phyloP scores from a whole-genome alignment of 1,140 invertebrate species.

The Pogonomyrmex californicus region DNA sequence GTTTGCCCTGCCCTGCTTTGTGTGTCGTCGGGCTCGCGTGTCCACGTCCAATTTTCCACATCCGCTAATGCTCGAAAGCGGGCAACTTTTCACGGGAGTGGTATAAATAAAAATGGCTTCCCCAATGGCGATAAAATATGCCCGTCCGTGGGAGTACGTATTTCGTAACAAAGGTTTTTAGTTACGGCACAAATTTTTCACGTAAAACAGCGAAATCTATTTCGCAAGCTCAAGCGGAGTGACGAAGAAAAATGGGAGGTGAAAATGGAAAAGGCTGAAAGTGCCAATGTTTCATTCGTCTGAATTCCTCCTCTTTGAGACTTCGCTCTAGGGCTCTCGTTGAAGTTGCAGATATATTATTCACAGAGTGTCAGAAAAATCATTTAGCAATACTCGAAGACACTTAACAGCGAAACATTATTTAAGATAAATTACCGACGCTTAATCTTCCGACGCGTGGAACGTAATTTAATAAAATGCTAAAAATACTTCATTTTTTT shows the following conservation, averaged over 20 bases:
- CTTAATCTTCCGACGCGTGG: neutral
- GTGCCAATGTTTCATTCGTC: constrained; percentile 34
- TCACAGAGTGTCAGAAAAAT: constrained; percentile 22
- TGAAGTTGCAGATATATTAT: constrained; percentile 10
- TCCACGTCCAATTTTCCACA: constrained; percentile 19
- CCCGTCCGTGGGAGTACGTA: neutral
- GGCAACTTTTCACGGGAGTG: neutral
- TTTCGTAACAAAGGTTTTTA: constrained; percentile 2
- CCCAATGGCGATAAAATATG: constrained; percentile 13
- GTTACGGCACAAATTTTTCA: constrained; percentile 47
- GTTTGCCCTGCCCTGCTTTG: too few relatives aligned
- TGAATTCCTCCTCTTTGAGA: constrained; percentile 28
- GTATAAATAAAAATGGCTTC: constrained; percentile 29
- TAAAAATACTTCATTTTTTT: neutral
- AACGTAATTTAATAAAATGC: neutral
- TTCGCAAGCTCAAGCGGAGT: constrained; percentile 23
- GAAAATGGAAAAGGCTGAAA: constrained; percentile 50
- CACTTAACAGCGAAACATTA: neutral
- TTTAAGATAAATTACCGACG: neutral
- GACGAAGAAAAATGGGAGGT: constrained; percentile 49
- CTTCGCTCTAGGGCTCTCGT: neutral
- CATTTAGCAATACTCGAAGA: neutral
- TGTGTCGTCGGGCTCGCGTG: neutral
- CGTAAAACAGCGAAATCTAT: constrained; percentile 42
- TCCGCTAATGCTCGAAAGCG: constrained; percentile 32